phyloP scores from a whole-genome alignment of 2,113 vertebrate genomes.

The Bothrops jararaca region DNA sequence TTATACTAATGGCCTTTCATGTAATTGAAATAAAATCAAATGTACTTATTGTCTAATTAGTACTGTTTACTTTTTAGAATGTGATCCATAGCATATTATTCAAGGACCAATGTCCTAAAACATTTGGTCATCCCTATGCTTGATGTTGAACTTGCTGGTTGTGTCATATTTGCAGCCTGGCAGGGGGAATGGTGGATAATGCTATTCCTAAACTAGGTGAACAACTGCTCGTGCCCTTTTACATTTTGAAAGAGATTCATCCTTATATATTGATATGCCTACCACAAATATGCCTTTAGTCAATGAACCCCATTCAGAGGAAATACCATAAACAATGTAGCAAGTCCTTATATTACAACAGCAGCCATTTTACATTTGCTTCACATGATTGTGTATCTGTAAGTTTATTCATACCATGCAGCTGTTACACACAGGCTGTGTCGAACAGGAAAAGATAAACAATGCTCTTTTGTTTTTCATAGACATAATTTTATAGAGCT shows the following conservation, averaged over 20 bases:
- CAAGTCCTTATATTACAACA: neutral
- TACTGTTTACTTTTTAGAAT: neutral
- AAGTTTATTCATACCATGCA: neutral
- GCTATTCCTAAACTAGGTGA: neutral
- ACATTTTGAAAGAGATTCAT: neutral
- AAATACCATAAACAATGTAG: neutral
- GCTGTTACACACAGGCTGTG: neutral
- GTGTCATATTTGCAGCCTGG: neutral
- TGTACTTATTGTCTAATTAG: neutral
- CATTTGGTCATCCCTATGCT: neutral
- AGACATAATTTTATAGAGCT: neutral
- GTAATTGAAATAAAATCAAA: neutral
- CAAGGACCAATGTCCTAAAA: neutral
- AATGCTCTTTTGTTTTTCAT: neutral
- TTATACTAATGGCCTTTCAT: neutral
- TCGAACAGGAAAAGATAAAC: neutral
- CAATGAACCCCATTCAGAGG: neutral
- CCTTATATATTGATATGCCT: neutral
- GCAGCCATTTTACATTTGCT: neutral
- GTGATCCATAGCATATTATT: neutral
- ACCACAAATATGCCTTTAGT: neutral
- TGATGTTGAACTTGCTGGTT: neutral
- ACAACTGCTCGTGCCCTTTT: neutral
- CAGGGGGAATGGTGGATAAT: neutral
- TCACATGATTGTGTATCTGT: neutral